These are phyloP conservation scores for Hanleya hanleyi DNA, from an alignment of 2,888 invertebrate genomes.

Conservation along the genomic window DNA sequence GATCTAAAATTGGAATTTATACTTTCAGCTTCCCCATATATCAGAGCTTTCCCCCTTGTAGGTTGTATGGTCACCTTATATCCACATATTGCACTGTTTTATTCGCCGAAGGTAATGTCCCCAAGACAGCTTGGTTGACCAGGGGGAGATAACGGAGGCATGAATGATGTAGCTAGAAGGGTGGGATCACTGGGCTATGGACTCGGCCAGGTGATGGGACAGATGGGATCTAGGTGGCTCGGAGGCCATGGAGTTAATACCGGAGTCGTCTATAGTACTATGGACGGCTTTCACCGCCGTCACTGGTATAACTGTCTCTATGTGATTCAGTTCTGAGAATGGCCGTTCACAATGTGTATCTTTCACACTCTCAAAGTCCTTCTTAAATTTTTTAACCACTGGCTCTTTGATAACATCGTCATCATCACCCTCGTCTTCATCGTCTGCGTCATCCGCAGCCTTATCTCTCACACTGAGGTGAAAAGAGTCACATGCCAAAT, in stretches of 20 bases:
- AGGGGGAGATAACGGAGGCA: too few relatives aligned
- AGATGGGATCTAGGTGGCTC: background rate
- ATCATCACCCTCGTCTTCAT: background rate
- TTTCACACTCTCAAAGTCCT: slow-evolving; percentile 8
- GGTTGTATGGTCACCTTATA: too few relatives aligned
- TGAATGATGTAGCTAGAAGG: too few relatives aligned
- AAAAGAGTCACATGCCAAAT: background rate
- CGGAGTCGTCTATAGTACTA: background rate
- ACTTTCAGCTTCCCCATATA: too few relatives aligned
- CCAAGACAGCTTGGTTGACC: too few relatives aligned
- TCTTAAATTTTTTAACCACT: slow-evolving; percentile 36
- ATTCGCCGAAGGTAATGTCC: too few relatives aligned
- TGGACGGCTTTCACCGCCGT: background rate
- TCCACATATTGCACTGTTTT: too few relatives aligned
- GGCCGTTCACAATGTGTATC: background rate
- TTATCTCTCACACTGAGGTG: background rate
- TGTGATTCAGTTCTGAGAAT: background rate
- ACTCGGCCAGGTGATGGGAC: background rate
- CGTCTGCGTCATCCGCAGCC: background rate
- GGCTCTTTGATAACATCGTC: background rate
- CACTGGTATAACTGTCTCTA: background rate
- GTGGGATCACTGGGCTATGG: background rate
- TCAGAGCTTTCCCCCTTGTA: too few relatives aligned
- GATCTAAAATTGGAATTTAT: too few relatives aligned
- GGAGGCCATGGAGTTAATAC: background rate